These are phyloP conservation scores for Sycobia sp. DNA, from an alignment of 1,140 invertebrate genomes.

Conservation along the genomic window DNA sequence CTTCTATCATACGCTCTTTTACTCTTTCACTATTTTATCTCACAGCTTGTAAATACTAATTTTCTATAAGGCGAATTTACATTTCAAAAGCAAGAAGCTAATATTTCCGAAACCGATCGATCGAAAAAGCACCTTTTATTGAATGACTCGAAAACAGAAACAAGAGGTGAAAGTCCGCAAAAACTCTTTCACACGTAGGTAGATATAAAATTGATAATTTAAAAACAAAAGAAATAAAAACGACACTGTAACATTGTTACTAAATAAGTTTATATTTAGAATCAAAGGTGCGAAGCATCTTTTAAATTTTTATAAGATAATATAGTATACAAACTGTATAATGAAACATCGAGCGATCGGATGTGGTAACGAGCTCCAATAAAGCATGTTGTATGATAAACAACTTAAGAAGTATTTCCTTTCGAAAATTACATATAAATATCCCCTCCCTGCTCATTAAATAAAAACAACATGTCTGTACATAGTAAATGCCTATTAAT, in stretches of 20 bases:
- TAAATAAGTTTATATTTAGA: slow-evolving; percentile 24
- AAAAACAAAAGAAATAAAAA: slow-evolving; percentile 1
- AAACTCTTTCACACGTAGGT: slow-evolving; percentile 12
- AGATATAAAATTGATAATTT: slow-evolving; percentile 3
- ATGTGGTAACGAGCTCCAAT: slow-evolving; percentile 36
- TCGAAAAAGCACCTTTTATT: slow-evolving; percentile 17
- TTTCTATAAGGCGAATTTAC: slow-evolving; percentile 8
- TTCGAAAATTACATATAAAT: slow-evolving; percentile 14
- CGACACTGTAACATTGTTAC: slow-evolving; percentile 20
- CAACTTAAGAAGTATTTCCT: slow-evolving; percentile 23
- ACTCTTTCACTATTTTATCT: slow-evolving; percentile 21
- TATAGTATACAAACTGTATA: slow-evolving; percentile 14
- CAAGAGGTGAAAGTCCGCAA: background rate
- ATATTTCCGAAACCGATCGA: slow-evolving; percentile 16
- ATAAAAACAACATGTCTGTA: slow-evolving; percentile 7
- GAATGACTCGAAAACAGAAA: slow-evolving; percentile 7
- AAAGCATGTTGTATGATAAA: slow-evolving; percentile 35
- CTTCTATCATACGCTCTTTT: slow-evolving; percentile 15
- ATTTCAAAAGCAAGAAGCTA: slow-evolving; percentile 5
- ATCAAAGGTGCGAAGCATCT: slow-evolving; percentile 26
- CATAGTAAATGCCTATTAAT: slow-evolving; percentile 10
- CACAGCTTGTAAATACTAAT: slow-evolving; percentile 32
- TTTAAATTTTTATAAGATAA: slow-evolving; percentile 33
- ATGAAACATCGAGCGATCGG: slow-evolving; percentile 28
- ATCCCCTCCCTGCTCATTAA: slow-evolving; percentile 15